Evolutionary conservation across 2,888 invertebrate genomes (phyloP), one percentile per base, ranked within the genome.

Genomic region (Netelia melanura): DNA sequence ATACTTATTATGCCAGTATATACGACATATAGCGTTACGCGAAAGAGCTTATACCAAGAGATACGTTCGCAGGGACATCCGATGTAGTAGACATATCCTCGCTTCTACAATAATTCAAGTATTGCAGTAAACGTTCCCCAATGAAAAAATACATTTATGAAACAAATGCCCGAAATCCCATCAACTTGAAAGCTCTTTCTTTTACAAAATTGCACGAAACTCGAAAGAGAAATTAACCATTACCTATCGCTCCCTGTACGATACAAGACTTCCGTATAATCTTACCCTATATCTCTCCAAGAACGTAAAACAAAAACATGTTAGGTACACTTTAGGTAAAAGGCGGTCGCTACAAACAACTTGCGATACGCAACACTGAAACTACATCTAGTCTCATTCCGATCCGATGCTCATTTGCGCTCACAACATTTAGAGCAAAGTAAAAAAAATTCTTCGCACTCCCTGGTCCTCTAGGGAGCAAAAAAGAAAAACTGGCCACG

Each of bases 41-140:
- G 64, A 82, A 71, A 30, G 56, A 58, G 38, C 81, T 70, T 70
- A 25, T 64, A 79, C 68, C 43, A n/a, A 14, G 38, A 68, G 77
- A 81, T 62, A 77, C 25, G n/a, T 56, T 74, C 68, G 72, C 25
- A 17, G 62, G 25, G 48, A 77, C 58, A 70, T 81, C 71, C 75
- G 68, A 74, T 23, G 64, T 78, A 38, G 52, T 65, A 52, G 64
- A 81, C 72, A 58, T 64, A 56, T 54, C 11, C 64, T 43, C 52
- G 48, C 56, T 74, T 54, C 11, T 52, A 43, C 38, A 54, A 62
- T 58, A 58, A 76, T 72, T 38, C 61, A 65, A 65, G 52, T 71
- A 48, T 17, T 65, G 25, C 2, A 52, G 6, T 10, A 10, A 52
- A 30, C 25, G 9, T n/a, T 43, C 38, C 21, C 14, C 48, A 48